Percentiles rank a stretch among this genome's conserved stretches.
These are phyloP conservation scores for Lissonota sp. DNA, from an alignment of 2,888 invertebrate genomes.

Conservation along the genomic window DNA sequence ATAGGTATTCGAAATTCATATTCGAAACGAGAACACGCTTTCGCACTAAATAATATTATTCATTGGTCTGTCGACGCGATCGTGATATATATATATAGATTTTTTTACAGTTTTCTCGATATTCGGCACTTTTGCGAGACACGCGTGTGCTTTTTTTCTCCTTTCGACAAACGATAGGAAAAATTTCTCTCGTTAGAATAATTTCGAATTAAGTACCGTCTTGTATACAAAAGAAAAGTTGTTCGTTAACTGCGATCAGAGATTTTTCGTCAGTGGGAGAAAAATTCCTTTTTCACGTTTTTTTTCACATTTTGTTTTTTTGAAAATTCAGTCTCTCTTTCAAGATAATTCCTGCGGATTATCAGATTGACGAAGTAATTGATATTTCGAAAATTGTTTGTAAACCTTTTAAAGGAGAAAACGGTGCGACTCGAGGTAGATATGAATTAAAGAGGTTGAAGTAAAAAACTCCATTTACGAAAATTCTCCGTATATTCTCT, in stretches of 20 bases:
- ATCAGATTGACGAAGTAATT: too few species aligned
- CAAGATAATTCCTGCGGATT: not conserved
- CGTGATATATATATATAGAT: conserved; percentile 62
- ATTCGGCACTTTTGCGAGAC: conserved; percentile 10
- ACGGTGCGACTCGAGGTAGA: too few species aligned
- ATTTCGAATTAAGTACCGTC: conserved; percentile 73
- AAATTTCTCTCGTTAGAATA: conserved; percentile 42
- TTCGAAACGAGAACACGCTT: conserved; percentile 43
- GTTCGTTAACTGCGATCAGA: conserved; percentile 39
- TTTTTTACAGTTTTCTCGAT: conserved; percentile 62
- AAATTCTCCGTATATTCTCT: too few species aligned
- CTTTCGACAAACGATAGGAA: conserved; percentile 20
- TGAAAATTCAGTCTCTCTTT: conserved; percentile 68
- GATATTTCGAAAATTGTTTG: too few species aligned
- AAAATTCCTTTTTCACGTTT: not conserved
- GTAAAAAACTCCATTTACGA: too few species aligned
- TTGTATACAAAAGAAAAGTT: conserved; percentile 63
- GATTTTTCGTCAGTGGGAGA: conserved; percentile 20
- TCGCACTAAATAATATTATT: conserved; percentile 75
- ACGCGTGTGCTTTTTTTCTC: conserved; percentile 23
- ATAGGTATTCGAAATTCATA: conserved; percentile 69
- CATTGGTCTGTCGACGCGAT: conserved; percentile 81
- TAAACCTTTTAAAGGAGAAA: too few species aligned
- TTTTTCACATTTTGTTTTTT: conserved; percentile 32
- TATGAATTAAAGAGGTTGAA: too few species aligned